Base-by-base conservation (phyloP, 92 coral and sea anemone species). In the Epizoanthus rinbou region DNA sequence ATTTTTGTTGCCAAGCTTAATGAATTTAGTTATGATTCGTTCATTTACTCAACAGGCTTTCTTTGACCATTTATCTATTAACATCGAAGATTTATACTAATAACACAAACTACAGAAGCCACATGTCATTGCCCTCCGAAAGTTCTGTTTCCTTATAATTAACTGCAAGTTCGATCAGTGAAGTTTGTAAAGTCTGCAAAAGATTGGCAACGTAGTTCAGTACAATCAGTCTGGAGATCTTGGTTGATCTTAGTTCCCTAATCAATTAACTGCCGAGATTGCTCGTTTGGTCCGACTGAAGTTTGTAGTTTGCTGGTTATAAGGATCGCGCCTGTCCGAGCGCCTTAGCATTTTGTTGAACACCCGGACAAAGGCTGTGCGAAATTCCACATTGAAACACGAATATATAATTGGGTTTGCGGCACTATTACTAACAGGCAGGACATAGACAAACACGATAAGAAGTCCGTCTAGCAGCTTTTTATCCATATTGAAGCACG, bases 391-490 rank as follows among this genome's bases (percentile, higher is more conserved):
- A 86, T 97, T 97, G 73, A 97, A 97, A 56, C 97, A 97, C 3
- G 98, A 86, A 83, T 97, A 97, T 21, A 97, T 97, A 50, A 97
- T 94, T 0, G 99, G 99, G 69, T 97, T 97, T 8, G 97, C 99
- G 0, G 99, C 99, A 18, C 98, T 94, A 75, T 97, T 97, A 80
- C 87, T 89, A 0, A 97, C 99, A 2, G 99, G 99, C 9, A 97
- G 74, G 17, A 97, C 92, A 24, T 86, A 5, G 3, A 97, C 91
- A 64, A 97, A 97, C 15, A 92, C 85, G 25, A 85, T 87, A 18
- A 90, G 14, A 0, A 97, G 8, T 0, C 88, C 86, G 7, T 80
- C 37, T 19, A 84, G 82, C 18, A 79, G 33, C 1, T 62, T 39
- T 10, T 13, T 23, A 19, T 91, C 83, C 16, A 96, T 81, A 17